Evolutionary conservation across 1,140 invertebrate genomes (phyloP).

Genomic region (Cyrtorhinus lividipennis): DNA sequence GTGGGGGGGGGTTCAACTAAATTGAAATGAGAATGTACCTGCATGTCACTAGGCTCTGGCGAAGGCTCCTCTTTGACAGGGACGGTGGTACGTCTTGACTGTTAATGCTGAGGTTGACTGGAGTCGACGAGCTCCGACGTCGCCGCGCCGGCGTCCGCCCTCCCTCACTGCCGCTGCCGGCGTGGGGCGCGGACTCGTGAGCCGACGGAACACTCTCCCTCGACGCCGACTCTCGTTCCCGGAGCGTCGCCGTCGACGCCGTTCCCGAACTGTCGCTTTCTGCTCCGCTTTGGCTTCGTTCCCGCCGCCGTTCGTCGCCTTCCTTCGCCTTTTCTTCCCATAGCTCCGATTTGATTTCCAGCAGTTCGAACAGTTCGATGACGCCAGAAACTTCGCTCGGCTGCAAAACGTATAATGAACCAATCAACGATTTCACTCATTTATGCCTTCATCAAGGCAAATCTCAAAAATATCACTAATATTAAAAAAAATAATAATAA

Average conservation of each 20-base stretch:
- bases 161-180: constrained; percentile 29
- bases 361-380: constrained; percentile 59
- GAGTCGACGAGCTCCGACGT: constrained; percentile 31
- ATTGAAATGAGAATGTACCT: constrained; percentile 2
- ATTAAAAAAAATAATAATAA: no score
- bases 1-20: not conserved
- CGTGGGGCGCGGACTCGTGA: not conserved
- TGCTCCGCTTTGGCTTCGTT: constrained; percentile 4
- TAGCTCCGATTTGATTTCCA: constrained; percentile 68
- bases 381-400: constrained; percentile 64
- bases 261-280: constrained; percentile 33
- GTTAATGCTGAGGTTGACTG: constrained; percentile 53
- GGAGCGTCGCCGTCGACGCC: constrained; percentile 13
- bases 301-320: not conserved
- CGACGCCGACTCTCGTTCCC: not conserved
- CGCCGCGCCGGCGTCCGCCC: constrained; percentile 32
- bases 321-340: constrained; percentile 30
- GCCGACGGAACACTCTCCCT: not conserved
- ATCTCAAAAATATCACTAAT: no score
- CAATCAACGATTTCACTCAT: not conserved
- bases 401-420: constrained; percentile 35
- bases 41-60: constrained; percentile 6
- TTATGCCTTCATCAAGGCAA: no score
- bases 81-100: constrained; percentile 13
- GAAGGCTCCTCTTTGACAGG: constrained; percentile 10